These are phyloP conservation scores for Passer montanus DNA, from an alignment of 2,113 vertebrate genomes.

Conservation along the genomic window DNA sequence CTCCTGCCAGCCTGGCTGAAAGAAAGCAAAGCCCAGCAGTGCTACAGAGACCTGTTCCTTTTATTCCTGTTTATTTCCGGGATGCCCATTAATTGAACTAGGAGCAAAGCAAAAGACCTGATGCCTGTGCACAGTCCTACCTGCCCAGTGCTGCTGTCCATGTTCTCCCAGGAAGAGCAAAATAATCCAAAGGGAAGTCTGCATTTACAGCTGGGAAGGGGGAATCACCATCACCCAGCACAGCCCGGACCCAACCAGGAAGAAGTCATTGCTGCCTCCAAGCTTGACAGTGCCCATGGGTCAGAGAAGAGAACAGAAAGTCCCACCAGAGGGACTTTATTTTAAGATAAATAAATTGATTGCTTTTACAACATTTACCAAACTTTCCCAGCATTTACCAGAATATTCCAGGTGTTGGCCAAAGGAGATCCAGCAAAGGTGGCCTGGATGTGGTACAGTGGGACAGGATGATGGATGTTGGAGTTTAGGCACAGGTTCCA, in stretches of 20 bases:
- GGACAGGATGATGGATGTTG: rapidly evolving
- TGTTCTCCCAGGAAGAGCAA: not conserved
- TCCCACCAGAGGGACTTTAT: no score
- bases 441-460: rapidly evolving
- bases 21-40: rapidly evolving
- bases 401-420: rapidly evolving
- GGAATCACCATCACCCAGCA: not conserved
- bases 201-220: not conserved
- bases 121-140: not conserved
- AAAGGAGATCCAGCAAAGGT: not conserved
- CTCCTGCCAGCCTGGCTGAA: not conserved
- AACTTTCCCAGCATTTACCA: not conserved
- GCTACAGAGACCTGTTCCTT: not conserved
- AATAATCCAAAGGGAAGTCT: not conserved
- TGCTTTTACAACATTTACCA: not conserved
- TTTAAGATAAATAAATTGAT: not conserved
- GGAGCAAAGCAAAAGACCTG: not conserved
- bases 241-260: rapidly evolving
- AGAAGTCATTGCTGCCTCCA: rapidly evolving
- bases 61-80: not conserved
- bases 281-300: rapidly evolving
- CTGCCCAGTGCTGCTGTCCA: rapidly evolving
- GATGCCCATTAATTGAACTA: not conserved
- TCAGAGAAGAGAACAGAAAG: not conserved
- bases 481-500: not conserved